Evolutionary conservation across 2,797 vertebrate species (phyloP), one percentile per base, ranked within the genome.

Genomic region (Chiroxiphia lanceolata): DNA sequence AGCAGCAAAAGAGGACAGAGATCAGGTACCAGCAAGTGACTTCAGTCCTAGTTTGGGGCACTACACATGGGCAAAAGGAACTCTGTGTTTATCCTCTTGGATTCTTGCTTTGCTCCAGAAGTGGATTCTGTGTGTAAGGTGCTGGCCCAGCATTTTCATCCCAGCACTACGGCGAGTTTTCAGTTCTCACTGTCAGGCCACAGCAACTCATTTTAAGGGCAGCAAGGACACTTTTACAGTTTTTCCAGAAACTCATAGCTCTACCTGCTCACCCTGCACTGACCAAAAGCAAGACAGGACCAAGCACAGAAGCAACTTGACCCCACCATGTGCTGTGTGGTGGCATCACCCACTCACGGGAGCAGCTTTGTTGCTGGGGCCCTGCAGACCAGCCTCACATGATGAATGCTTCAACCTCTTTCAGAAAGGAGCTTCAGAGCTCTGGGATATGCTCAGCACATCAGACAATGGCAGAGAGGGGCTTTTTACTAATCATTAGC

Each of bases 401-500:
- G 0, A 26, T 25, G 72, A 56, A 90, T 83, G 90, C 70, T 86
- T 91, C 89, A 64, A 13, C 76, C 88, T 74, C 86, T 71, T 69
- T 93, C 16, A 75, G 69, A 94, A 86, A 92, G 61, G 63, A 89
- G 83, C 87, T 84, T 86, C 86, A 76, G 90, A 83, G 51, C 93
- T 76, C 83, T 26, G 81, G 93, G 93, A 92, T 61, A 77, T 14
- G 87, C 82, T 93, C 92, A 89, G 68, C 90, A 51, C 77, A 50
- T 59, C 85, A 90, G 84, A 63, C 94, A 97, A 96, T 96, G 88
- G 94, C 91, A 96, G 89, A 85, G 9, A 90, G 94, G 94, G 89
- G 95, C 96, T 97, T 95, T 96, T 95, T 94, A 93, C 89, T 82
- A 78, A 94, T 92, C 92, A 93, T 85, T 91, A 94, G 79, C 93